Evolutionary conservation across 2,797 vertebrate species (phyloP).

Genomic region (Cacajao melanocephalus): DNA sequence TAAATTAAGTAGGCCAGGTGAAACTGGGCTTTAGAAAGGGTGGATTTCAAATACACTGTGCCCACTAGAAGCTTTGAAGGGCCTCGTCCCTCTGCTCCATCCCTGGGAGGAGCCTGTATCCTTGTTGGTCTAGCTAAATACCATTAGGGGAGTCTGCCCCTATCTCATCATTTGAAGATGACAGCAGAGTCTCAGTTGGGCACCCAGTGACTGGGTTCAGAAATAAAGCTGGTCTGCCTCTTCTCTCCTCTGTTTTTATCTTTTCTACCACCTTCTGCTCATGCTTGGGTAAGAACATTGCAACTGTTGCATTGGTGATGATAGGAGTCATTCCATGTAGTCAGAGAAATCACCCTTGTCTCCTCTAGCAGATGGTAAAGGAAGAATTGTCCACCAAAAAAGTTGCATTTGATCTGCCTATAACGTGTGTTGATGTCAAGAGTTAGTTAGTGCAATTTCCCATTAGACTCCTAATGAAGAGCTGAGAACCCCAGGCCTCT

Average conservation of each 20-base stretch:
- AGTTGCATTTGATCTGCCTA: fast-evolving
- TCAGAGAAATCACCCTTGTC: fast-evolving
- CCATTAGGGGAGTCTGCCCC: neutral
- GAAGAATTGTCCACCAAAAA: neutral
- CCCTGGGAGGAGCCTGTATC: neutral
- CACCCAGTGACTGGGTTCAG: neutral
- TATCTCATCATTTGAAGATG: fast-evolving
- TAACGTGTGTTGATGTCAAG: fast-evolving
- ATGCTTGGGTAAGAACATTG: neutral
- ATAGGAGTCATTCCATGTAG: fast-evolving
- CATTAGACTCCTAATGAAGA: fast-evolving
- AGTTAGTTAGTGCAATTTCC: neutral
- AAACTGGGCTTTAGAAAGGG: neutral
- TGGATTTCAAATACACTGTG: fast-evolving
- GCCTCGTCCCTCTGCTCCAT: neutral
- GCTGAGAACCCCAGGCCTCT: fast-evolving
- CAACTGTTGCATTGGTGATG: fast-evolving
- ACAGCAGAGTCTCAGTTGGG: neutral
- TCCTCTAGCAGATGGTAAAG: neutral
- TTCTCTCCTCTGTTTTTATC: fast-evolving
- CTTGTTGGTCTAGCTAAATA: neutral
- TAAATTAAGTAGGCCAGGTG: neutral
- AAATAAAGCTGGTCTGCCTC: neutral
- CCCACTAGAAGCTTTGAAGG: neutral
- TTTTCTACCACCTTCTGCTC: neutral